Conservation (phyloP, 2,113 vertebrate species). For the Naja naja region DNA sequence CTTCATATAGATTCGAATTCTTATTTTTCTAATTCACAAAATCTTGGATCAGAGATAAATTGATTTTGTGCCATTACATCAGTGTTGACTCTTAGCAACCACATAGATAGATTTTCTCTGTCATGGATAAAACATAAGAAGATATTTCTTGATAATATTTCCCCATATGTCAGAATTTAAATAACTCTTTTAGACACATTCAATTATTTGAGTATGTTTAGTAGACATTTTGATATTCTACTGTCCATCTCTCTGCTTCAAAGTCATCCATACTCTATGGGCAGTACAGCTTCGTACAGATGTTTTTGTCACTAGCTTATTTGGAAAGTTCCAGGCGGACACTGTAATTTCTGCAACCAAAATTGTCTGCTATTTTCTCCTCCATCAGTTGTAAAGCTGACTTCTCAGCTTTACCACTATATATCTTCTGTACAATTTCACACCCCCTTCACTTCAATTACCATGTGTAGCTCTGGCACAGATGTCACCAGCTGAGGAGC, state of each 20-base stretch:
- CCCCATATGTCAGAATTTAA: not conserved
- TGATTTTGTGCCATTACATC: not conserved
- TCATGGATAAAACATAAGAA: not conserved
- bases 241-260: conserved; percentile 31
- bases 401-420: conserved; percentile 26
- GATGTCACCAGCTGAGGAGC: conserved; percentile 21
- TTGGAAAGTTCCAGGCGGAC: conserved; percentile 34
- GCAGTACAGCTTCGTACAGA: not conserved
- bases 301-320: conserved; percentile 53
- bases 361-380: conserved; percentile 55
- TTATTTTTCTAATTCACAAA: not conserved
- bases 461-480: conserved; percentile 27
- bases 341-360: conserved; percentile 57
- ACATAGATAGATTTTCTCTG: not conserved
- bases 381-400: conserved; percentile 42
- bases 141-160: not conserved
- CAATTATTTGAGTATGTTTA: not conserved
- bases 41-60: not conserved
- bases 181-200: not conserved
- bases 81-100: not conserved
- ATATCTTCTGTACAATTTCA: conserved; percentile 48
- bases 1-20: not conserved
- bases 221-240: not conserved
- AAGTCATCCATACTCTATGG: not conserved
- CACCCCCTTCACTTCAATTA: conserved; percentile 51